Evolutionary conservation across 1,140 invertebrate genomes (phyloP), one percentile per base, ranked within the genome.

Genomic region (Samia ricini): DNA sequence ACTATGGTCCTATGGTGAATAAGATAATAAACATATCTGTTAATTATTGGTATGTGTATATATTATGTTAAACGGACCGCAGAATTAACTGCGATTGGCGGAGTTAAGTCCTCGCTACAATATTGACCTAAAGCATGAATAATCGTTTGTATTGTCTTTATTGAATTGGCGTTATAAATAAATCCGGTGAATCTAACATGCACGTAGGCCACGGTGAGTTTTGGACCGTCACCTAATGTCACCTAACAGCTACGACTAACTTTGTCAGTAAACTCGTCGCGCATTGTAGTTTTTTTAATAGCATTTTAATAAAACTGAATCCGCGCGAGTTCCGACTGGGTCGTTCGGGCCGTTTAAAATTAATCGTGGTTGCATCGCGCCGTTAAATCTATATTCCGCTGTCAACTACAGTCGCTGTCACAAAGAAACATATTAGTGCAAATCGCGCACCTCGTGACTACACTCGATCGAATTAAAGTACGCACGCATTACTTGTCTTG

Each of bases 401-500:
- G 85, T 88, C 85, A 88, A 88, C 85, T 87, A 68, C 76, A 77
- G 71, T 67, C 71, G 85, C 83, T 78, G 71, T 67, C 71, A 86
- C 83, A 86, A 88, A 88, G 85, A 88, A 88, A 86, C 85, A 81
- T 81, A 68, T 56, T 72, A 74, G 61, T 63, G 36, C n/a, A 59
- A 23, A n/a, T 15, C 23, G 18, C 70, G 66, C 61, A 4, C 67
- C 36, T 55, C 56, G 69, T 62, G 67, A 60, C 66, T 60, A 54
- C 71, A 72, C 68, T 73, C 60, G 59, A 57, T 50, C 23, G 36
- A 72, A 66, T 29, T 20, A 66, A 81, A 89, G 83, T 86, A 83
- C 84, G 86, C 86, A 87, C 86, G 86, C 82, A 83, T 71, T 73
- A 79, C 83, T 85, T 85, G 86, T 77, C 83, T 88, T 86, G 86